Evolutionary conservation across 1,140 invertebrate genomes (phyloP).

Genomic region (Ruditapes philippinarum): DNA sequence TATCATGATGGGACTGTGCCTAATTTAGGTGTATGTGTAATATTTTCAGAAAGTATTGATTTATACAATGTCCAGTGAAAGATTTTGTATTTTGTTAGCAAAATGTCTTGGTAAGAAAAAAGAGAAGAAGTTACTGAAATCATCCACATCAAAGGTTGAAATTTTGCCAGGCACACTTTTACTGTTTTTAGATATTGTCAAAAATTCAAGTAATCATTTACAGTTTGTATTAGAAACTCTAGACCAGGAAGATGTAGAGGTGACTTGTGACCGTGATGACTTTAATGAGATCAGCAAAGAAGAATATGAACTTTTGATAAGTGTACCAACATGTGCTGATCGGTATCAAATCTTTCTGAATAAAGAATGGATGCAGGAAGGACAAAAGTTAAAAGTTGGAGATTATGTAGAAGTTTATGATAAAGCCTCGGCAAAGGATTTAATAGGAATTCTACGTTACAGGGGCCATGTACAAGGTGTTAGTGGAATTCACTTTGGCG

Average conservation of each 20-base stretch:
- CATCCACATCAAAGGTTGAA: conserved; percentile 73
- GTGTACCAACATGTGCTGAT: conserved; percentile 80
- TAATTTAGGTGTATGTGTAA: background rate
- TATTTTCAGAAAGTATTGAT: no score
- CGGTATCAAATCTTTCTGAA: conserved; percentile 79
- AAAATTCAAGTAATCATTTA: conserved; percentile 39
- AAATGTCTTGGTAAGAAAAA: conserved; percentile 79
- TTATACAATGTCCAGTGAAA: conserved; percentile 59
- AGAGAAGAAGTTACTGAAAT: conserved; percentile 71
- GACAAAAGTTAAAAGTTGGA: conserved; percentile 70
- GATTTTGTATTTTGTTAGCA: conserved; percentile 75
- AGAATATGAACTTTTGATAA: conserved; percentile 74
- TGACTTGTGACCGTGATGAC: conserved; percentile 70
- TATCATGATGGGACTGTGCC: background rate
- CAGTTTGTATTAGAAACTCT: conserved; percentile 74
- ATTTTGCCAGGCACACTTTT: conserved; percentile 79
- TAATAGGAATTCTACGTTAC: conserved; percentile 77
- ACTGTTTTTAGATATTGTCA: conserved; percentile 53
- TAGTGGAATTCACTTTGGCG: conserved; percentile 82
- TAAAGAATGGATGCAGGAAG: conserved; percentile 80
- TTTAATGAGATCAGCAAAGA: conserved; percentile 67
- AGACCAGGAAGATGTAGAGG: conserved; percentile 77
- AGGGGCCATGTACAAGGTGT: conserved; percentile 76
- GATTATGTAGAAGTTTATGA: conserved; percentile 80
- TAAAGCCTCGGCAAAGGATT: conserved; percentile 75